Evolutionary conservation across 2,797 vertebrate species (phyloP).

Genomic region (Heliangelus exortis): DNA sequence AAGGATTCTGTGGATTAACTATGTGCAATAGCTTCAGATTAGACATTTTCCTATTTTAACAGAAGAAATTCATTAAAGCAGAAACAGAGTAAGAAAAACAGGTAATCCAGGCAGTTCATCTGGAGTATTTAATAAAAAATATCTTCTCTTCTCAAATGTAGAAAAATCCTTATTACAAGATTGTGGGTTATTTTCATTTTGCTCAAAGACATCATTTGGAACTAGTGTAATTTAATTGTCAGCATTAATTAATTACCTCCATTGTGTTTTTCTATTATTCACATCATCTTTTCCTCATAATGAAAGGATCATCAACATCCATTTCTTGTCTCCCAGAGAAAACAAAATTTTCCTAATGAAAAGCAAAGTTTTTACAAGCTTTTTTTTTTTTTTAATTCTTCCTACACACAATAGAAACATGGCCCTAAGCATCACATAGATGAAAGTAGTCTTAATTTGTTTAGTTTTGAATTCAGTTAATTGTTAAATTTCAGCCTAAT

Average conservation of each 20-base stretch:
- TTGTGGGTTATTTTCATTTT: not conserved
- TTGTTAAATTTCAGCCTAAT: conserved; percentile 15
- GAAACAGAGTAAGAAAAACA: not conserved
- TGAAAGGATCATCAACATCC: not conserved
- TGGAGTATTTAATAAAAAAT: not conserved
- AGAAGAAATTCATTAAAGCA: not conserved
- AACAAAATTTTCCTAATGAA: not conserved
- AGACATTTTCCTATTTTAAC: not conserved
- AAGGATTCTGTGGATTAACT: not conserved
- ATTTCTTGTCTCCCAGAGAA: not conserved
- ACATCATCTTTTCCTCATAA: not conserved
- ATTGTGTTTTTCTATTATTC: not conserved
- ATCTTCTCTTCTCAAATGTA: not conserved
- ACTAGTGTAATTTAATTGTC: not conserved
- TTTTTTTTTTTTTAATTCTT: not conserved
- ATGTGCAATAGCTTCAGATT: not conserved
- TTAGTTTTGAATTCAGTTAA: conserved; percentile 2
- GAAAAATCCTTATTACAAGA: not conserved
- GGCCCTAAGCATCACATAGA: not conserved
- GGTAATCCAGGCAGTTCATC: not conserved
- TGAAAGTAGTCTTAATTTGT: not conserved
- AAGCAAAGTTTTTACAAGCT: not conserved
- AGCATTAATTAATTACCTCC: not conserved
- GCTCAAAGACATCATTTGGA: not conserved
- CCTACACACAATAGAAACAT: not conserved